Evolutionary conservation across 2,888 invertebrate genomes (phyloP).

Genomic region (Watsonalla cultraria): DNA sequence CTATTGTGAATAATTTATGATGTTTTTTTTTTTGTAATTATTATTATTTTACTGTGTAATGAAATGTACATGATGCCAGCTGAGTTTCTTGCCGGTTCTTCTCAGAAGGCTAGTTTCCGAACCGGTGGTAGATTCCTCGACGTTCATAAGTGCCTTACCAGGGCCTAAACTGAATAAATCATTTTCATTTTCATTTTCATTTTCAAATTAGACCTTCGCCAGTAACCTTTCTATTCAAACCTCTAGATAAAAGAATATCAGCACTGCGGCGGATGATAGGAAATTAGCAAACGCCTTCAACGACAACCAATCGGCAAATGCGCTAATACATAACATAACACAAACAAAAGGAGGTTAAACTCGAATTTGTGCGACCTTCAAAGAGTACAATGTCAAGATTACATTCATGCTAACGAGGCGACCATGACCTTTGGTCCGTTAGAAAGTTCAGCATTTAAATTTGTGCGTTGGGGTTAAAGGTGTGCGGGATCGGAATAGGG

Average conservation of each 20-base stretch:
- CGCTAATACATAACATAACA: background rate
- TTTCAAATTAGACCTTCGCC: no score
- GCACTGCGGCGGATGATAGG: background rate
- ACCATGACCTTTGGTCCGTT: constrained; percentile 23
- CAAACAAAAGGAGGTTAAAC: constrained; percentile 13
- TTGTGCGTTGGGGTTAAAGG: background rate
- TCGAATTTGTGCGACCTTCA: constrained; percentile 32
- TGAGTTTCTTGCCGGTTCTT: no score
- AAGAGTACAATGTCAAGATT: constrained; percentile 48
- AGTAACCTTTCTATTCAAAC: background rate
- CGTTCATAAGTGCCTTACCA: no score
- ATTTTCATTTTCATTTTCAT: no score
- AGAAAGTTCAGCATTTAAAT: constrained; percentile 9
- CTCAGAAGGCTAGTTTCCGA: no score
- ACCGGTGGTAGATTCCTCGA: no score
- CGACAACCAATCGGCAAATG: background rate
- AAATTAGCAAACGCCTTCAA: background rate
- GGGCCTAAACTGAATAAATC: no score
- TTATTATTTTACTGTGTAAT: no score
- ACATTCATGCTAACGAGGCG: constrained; percentile 24
- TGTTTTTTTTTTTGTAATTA: no score
- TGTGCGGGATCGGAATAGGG: constrained; percentile 1
- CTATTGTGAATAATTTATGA: no score
- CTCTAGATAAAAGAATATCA: background rate
- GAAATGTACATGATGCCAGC: no score